phyloP scores from a whole-genome alignment of 2,888 invertebrate genomes.

The Temnothorax ravouxi region DNA sequence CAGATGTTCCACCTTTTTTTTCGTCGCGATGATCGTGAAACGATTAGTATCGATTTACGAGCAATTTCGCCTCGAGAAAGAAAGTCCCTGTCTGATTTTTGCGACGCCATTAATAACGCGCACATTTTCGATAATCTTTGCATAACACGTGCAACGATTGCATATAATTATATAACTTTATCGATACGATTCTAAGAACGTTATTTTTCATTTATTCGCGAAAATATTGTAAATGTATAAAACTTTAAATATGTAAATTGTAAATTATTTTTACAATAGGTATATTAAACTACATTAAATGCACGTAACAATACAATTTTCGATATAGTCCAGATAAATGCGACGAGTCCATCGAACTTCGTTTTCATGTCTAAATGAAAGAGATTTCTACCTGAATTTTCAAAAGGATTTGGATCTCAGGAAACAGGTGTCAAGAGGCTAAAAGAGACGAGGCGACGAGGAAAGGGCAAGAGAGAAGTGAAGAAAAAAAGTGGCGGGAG shows the following conservation, averaged over 20 bases:
- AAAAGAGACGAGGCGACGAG: conserved; percentile 51
- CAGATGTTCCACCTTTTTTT: conserved; percentile 67
- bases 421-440: conserved; percentile 79
- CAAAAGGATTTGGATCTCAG: conserved; percentile 75
- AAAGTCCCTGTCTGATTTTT: neutral
- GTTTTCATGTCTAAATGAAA: conserved; percentile 51
- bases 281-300: neutral
- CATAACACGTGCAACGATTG: neutral
- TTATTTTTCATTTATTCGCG: neutral
- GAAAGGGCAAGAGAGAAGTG: conserved; percentile 45
- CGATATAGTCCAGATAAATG: neutral
- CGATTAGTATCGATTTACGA: conserved; percentile 50
- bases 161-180: neutral
- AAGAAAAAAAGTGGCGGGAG: conserved; percentile 24
- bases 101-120: neutral
- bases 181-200: neutral
- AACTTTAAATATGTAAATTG: neutral
- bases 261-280: neutral
- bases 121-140: conserved; percentile 14
- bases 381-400: conserved; percentile 71
- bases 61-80: conserved; percentile 6
- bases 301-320: neutral
- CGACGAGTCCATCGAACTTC: conserved; percentile 66
- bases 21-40: conserved; percentile 51
- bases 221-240: neutral